Base-by-base conservation (phyloP, 2,888 invertebrate genomes). In the Dynastes maya region DNA sequence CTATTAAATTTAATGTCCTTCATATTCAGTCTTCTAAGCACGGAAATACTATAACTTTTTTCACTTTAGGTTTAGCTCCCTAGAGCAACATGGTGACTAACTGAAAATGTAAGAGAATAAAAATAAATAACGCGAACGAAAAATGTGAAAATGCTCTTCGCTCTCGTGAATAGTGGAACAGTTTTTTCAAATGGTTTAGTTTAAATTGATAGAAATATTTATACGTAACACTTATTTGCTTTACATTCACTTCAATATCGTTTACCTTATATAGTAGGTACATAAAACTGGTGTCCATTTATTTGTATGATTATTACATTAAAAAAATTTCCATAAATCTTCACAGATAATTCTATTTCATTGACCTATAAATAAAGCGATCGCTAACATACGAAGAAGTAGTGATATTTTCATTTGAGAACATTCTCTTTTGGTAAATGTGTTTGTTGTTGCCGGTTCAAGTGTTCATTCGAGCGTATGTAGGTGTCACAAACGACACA, bases 21-120 rank as follows among this genome's bases (percentile, higher is more conserved):
- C 72, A 74, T 74, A 13, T 61, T 74, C 72, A 74, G 72, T 74
- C 72, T 61, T 74, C 22, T 74, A 61, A 58, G n/a, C 61, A 61
- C 72, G n/a, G n/a, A 63, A 32, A 68, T 68, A 61, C 32, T 55
- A 9, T 63, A 61, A 61, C 16, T 27, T 55, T 45, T n/a, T 11
- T 11, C 72, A 63, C 72, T 72, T n/a, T 1, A 22, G 32, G 22
- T 9, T 22, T 61, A 72, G 2, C 40, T 61, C 4, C 27, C 45
- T 74, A 74, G 61, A 74, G 61, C 45, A 74, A 27, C 72, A 74
- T 74, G 61, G 27, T 61, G 61, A 27, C n/a, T 61, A 61, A 74
- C 72, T 74, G 72, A 61, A 74, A 74, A 63, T 37, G 45, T 29
- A 37, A 63, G 45, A 74, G 27, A 61, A 74, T 27, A 61, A 61